Conservation (phyloP, 2,888 invertebrate species). For the Cyclophora punctaria region DNA sequence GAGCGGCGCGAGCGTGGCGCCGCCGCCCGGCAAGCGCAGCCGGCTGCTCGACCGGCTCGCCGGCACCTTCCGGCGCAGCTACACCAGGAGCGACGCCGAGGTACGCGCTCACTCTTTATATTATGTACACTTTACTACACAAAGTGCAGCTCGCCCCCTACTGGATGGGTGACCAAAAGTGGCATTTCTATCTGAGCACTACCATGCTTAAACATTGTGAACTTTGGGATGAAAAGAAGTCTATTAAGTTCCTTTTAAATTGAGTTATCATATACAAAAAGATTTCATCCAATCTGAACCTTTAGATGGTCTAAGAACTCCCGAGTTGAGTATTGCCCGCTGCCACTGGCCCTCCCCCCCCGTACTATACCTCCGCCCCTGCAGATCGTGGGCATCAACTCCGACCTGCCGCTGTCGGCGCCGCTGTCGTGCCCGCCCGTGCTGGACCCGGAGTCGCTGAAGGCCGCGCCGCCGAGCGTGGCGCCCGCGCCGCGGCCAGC, state of each 20-base stretch:
- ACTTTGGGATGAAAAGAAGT: too few species aligned
- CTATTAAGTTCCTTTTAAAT: too few species aligned
- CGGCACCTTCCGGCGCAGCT: slow-evolving; percentile 30
- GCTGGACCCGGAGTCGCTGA: slow-evolving; percentile 53
- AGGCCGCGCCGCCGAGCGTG: slow-evolving; percentile 24
- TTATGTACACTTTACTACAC: too few species aligned
- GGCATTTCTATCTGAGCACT: too few species aligned
- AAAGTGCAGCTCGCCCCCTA: too few species aligned
- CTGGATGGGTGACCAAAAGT: too few species aligned
- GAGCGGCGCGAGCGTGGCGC: slow-evolving; percentile 3
- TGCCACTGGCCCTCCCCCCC: too few species aligned
- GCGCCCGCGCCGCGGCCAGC: slow-evolving; percentile 30
- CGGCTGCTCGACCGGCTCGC: slow-evolving; percentile 48
- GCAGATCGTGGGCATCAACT: slow-evolving; percentile 66
- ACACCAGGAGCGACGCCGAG: slow-evolving; percentile 31
- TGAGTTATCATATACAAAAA: background rate
- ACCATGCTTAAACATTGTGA: too few species aligned
- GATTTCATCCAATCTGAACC: background rate
- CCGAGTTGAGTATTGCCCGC: background rate
- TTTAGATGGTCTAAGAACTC: background rate
- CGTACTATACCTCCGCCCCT: background rate
- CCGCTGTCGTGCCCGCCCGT: slow-evolving; percentile 37
- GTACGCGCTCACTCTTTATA: slow-evolving; percentile 15
- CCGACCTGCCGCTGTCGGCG: slow-evolving; percentile 54
- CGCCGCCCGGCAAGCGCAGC: slow-evolving; percentile 36